Evolutionary conservation across 2,797 vertebrate genomes (phyloP).

Genomic region (Liparis tanakae): DNA sequence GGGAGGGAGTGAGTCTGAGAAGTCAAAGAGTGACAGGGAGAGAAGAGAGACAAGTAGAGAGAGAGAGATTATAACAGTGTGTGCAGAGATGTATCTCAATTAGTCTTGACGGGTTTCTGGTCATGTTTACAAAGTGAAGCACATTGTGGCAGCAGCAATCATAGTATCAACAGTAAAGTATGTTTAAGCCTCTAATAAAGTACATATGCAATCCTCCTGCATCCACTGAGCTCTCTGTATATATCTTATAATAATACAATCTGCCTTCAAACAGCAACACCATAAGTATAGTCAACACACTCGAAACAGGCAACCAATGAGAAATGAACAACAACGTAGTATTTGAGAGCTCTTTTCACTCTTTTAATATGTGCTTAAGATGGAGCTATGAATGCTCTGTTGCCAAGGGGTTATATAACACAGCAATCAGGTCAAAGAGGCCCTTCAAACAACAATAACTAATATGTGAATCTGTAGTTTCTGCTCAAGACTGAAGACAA

Average conservation of each 20-base stretch:
- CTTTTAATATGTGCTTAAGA: not conserved
- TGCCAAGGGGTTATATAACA: not conserved
- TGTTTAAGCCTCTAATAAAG: slow-evolving; percentile 16
- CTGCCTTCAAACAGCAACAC: slow-evolving; percentile 21
- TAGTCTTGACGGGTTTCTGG: slow-evolving; percentile 33
- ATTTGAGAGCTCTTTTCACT: slow-evolving; percentile 1
- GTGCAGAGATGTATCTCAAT: slow-evolving; percentile 31
- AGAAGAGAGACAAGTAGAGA: slow-evolving; percentile 3
- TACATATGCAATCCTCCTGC: slow-evolving; percentile 2
- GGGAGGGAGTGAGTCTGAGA: slow-evolving; percentile 24
- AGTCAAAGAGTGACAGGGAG: slow-evolving; percentile 33
- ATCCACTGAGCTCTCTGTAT: slow-evolving; percentile 8
- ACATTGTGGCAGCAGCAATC: slow-evolving; percentile 20
- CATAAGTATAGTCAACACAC: not conserved
- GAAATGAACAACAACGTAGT: not conserved
- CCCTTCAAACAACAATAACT: not conserved
- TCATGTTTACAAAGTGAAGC: slow-evolving; percentile 24
- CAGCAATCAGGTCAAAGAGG: slow-evolving; percentile 18
- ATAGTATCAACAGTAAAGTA: slow-evolving; percentile 3
- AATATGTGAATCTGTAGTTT: not conserved
- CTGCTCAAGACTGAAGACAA: not conserved
- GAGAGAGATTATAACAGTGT: slow-evolving; percentile 11
- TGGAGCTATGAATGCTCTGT: not conserved
- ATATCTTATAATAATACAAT: slow-evolving; percentile 13
- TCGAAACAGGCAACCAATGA: not conserved